Conservation (phyloP, 2,113 vertebrate species). For the Dicerorhinus sumatrensis region DNA sequence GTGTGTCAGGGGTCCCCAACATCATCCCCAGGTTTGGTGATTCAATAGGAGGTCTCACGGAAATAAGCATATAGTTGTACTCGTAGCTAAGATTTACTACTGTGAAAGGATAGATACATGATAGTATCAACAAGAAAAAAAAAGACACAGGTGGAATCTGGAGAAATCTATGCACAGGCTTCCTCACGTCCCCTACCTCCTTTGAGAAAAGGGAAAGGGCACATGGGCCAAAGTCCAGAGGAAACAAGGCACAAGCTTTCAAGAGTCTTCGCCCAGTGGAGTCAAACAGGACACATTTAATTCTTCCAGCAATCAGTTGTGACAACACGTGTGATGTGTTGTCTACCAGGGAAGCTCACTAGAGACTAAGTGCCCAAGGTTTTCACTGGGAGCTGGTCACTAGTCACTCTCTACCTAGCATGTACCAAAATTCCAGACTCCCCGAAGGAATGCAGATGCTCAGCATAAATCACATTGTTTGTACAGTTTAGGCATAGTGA, state of each 20-base stretch:
- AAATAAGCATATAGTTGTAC: background rate
- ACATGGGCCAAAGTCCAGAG: background rate
- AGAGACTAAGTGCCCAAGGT: background rate
- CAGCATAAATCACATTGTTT: background rate
- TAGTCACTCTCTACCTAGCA: background rate
- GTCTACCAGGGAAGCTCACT: background rate
- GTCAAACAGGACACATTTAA: background rate
- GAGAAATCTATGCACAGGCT: background rate
- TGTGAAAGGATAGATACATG: background rate
- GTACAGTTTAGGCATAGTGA: background rate
- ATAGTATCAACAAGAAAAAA: background rate
- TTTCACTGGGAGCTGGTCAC: background rate
- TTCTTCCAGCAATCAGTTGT: background rate
- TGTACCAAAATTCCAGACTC: background rate
- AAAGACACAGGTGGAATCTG: background rate
- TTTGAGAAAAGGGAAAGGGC: background rate
- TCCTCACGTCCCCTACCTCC: background rate
- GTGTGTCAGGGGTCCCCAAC: background rate
- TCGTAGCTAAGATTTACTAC: background rate
- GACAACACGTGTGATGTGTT: background rate
- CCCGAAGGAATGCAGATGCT: background rate
- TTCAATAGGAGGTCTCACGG: background rate
- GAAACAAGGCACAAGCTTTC: background rate
- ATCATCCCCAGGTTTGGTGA: background rate
- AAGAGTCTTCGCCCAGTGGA: background rate